phyloP scores from a whole-genome alignment of 1,140 invertebrate genomes.

The Heliconius congener region DNA sequence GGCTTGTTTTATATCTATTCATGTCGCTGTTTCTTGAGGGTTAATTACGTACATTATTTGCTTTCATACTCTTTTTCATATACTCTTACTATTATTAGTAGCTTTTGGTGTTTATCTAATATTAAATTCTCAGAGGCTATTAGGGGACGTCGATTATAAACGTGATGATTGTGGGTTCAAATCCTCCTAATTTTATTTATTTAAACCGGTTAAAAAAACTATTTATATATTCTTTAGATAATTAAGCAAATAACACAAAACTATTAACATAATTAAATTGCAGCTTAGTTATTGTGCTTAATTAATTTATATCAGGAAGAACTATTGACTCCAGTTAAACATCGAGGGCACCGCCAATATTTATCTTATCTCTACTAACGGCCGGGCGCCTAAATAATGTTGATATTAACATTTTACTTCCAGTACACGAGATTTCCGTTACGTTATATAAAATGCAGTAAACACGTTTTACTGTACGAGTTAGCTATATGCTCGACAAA shows the following conservation, averaged over 20 bases:
- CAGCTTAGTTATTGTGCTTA: not conserved
- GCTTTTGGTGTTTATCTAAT: no score
- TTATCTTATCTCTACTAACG: not conserved
- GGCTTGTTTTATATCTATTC: no score
- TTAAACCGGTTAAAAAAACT: no score
- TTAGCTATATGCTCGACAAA: no score
- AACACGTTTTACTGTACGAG: not conserved
- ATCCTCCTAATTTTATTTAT: no score
- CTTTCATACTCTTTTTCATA: not conserved
- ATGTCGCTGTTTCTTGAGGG: no score
- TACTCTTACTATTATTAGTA: no score
- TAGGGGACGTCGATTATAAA: no score
- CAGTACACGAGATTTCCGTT: not conserved
- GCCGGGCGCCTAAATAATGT: slow-evolving; percentile 6
- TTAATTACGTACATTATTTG: no score
- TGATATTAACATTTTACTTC: slow-evolving; percentile 15
- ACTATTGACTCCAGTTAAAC: slow-evolving; percentile 1
- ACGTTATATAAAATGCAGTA: not conserved
- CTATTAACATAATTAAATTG: not conserved
- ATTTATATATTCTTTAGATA: no score
- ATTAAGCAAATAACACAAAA: not conserved
- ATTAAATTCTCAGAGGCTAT: no score
- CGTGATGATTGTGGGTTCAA: no score
- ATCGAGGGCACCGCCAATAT: slow-evolving; percentile 3
- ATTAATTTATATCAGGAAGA: not conserved